Evolutionary conservation across 2,113 vertebrate species (phyloP).

Genomic region (Lagopus muta): DNA sequence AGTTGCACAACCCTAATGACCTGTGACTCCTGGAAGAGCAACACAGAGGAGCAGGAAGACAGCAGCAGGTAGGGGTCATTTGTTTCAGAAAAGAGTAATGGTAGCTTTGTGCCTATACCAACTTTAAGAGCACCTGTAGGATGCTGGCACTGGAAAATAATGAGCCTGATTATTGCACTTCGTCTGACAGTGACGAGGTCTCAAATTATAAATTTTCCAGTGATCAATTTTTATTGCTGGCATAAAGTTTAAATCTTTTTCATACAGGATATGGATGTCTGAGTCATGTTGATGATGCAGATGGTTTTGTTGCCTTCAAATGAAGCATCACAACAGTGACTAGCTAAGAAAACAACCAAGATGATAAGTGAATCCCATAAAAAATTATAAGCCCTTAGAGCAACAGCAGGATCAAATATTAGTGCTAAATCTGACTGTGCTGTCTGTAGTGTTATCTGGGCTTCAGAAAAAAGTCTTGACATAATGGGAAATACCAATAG

Average conservation of each 20-base stretch:
- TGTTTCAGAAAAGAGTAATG: neutral
- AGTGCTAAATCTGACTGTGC: neutral
- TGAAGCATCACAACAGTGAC: neutral
- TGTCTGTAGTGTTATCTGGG: neutral
- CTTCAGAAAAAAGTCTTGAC: neutral
- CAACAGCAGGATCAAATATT: neutral
- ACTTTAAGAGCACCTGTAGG: constrained; percentile 9
- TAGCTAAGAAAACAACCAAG: neutral
- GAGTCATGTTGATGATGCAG: neutral
- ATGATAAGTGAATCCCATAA: neutral
- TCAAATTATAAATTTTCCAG: constrained; percentile 2
- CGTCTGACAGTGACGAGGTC: neutral
- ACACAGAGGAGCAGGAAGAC: neutral
- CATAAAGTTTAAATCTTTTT: constrained; percentile 50
- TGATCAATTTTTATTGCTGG: constrained; percentile 42
- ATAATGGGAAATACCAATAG: neutral
- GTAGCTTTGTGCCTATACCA: neutral
- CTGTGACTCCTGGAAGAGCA: neutral
- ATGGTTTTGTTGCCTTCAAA: constrained; percentile 9
- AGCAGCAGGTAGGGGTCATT: neutral
- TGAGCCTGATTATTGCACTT: neutral
- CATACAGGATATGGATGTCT: neutral
- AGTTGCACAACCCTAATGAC: neutral
- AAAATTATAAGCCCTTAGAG: neutral
- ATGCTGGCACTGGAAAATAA: neutral